Conservation (phyloP, 2,113 vertebrate species). For the Vidua macroura region DNA sequence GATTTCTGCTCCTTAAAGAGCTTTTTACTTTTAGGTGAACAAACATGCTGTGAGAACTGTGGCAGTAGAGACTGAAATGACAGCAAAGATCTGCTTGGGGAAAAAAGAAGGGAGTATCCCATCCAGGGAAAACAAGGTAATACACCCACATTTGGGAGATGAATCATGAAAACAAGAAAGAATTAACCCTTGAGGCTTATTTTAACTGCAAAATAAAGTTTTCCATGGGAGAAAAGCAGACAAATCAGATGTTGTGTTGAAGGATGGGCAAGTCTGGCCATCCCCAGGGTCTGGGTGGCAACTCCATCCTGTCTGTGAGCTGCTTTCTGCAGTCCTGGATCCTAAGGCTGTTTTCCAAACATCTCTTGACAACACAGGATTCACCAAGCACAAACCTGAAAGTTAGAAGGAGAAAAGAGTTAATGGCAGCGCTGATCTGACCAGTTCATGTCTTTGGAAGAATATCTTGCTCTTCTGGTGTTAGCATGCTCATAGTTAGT, state of each 20-base stretch:
- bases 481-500: accelerated
- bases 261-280: background rate
- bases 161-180: background rate
- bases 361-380: background rate
- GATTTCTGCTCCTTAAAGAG: background rate
- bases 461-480: background rate
- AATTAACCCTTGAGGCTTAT: background rate
- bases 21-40: background rate
- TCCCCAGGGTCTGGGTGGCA: background rate
- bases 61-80: background rate
- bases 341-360: background rate
- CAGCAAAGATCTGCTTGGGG: background rate
- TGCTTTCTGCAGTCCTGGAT: background rate
- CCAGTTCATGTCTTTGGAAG: background rate
- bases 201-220: background rate
- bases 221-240: background rate
- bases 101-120: background rate
- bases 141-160: background rate
- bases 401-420: background rate
- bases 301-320: background rate
- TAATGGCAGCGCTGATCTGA: background rate
- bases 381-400: background rate
- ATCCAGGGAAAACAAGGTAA: background rate
- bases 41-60: accelerated
- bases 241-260: background rate